A percentile compares a stretch with the other conserved stretches of the same genome.
Evolutionary conservation across 2,113 vertebrate species (phyloP).

Genomic region (Boleophthalmus pectinirostris): DNA sequence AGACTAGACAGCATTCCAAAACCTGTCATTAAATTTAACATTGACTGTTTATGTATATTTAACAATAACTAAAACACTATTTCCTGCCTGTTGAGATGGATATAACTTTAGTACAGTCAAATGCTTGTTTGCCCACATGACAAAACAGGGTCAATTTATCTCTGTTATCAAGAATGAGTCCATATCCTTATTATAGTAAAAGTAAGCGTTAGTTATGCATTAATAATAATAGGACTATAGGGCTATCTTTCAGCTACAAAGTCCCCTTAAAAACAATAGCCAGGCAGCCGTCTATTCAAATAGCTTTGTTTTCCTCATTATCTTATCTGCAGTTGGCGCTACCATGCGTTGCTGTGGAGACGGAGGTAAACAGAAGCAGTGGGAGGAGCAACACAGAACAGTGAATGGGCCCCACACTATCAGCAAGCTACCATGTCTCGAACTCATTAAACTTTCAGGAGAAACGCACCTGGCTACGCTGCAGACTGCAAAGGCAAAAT

Average conservation of each 20-base stretch:
- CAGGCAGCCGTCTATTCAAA: conserved; percentile 67
- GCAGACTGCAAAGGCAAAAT: conserved; percentile 50
- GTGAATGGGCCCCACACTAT: conserved; percentile 72
- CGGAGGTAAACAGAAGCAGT: conserved; percentile 66
- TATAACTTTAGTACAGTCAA: conserved; percentile 24
- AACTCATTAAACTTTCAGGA: conserved; percentile 82
- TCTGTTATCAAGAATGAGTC: conserved; percentile 27
- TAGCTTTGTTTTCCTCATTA: conserved; percentile 79
- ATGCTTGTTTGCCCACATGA: not conserved
- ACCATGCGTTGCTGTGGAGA: conserved; percentile 68
- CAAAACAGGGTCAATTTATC: conserved; percentile 12
- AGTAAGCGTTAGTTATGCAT: conserved; percentile 20
- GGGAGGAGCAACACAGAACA: conserved; percentile 46
- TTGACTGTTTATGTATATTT: not conserved
- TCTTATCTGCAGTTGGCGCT: conserved; percentile 69
- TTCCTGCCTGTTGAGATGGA: not conserved
- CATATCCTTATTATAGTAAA: conserved; percentile 18
- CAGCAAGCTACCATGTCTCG: conserved; percentile 68
- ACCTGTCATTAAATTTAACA: not conserved
- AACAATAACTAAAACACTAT: not conserved
- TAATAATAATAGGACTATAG: not conserved
- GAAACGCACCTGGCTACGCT: conserved; percentile 55
- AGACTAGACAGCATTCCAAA: not conserved
- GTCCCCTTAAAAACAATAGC: conserved; percentile 56
- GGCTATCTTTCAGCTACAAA: conserved; percentile 63